These are phyloP conservation scores for Philhelius pedissequus DNA, from an alignment of 2,888 invertebrate species.

Conservation along the genomic window DNA sequence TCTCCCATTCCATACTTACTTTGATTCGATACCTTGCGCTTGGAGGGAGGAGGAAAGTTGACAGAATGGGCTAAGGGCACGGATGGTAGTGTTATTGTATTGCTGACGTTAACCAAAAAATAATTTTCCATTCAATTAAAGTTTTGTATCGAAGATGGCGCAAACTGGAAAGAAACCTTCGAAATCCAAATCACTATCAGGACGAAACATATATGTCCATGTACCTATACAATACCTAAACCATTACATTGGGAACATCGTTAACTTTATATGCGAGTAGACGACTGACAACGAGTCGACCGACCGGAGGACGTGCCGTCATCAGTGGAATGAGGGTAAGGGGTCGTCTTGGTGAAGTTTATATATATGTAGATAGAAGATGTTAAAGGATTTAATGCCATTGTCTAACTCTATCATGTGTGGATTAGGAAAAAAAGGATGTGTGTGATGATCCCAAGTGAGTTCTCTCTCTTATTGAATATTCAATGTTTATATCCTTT, in stretches of 20 bases:
- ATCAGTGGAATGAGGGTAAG: neutral
- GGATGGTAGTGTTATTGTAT: conserved; percentile 25
- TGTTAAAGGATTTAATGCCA: conserved; percentile 46
- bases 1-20: neutral
- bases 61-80: conserved; percentile 20
- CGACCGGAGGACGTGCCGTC: too few species aligned
- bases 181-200: conserved; percentile 38
- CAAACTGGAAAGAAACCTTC: conserved; percentile 46
- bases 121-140: conserved; percentile 67
- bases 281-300: neutral
- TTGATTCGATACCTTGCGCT: neutral
- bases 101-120: conserved; percentile 64
- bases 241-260: conserved; percentile 23
- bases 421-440: conserved; percentile 52
- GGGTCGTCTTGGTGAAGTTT: neutral
- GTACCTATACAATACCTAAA: neutral
- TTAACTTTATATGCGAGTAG: conserved; percentile 25
- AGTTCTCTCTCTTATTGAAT: conserved; percentile 58
- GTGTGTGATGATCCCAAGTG: conserved; percentile 50
- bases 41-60: neutral
- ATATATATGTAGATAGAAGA: neutral
- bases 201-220: neutral
- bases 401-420: conserved; percentile 64
- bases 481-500: conserved; percentile 48
- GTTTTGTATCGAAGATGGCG: conserved; percentile 54